Evolutionary conservation across 2,113 vertebrate genomes (phyloP).

Genomic region (Urocynchramus pylzowi): DNA sequence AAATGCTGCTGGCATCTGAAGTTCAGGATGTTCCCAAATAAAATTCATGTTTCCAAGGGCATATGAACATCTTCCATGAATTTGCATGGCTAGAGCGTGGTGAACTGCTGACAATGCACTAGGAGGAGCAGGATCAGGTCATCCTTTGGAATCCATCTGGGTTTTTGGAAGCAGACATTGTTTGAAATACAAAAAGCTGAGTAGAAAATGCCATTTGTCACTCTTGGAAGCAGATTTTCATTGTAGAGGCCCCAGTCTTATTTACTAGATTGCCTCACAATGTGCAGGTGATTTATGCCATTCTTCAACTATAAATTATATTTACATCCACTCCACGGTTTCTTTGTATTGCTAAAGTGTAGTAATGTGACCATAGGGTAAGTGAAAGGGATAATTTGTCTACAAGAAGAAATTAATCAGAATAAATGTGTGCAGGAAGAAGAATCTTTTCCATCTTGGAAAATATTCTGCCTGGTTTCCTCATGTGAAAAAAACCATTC

Average conservation of each 20-base stretch:
- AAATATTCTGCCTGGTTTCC: not conserved
- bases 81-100: not conserved
- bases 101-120: not conserved
- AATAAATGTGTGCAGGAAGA: not conserved
- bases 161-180: not conserved
- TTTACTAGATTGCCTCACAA: not conserved
- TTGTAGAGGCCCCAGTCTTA: not conserved
- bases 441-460: not conserved
- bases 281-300: not conserved
- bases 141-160: not conserved
- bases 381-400: not conserved
- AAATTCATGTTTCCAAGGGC: not conserved
- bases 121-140: not conserved
- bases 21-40: conserved; percentile 24
- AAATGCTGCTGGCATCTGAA: not conserved
- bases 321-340: not conserved
- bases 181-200: not conserved
- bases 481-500: not conserved
- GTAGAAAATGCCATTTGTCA: not conserved
- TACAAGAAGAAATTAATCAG: not conserved
- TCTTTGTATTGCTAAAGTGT: not conserved
- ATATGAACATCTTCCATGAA: not conserved
- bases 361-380: not conserved
- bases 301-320: not conserved
- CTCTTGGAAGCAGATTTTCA: not conserved